Evolutionary conservation across 2,888 invertebrate species (phyloP).

Genomic region (Meganola albula): DNA sequence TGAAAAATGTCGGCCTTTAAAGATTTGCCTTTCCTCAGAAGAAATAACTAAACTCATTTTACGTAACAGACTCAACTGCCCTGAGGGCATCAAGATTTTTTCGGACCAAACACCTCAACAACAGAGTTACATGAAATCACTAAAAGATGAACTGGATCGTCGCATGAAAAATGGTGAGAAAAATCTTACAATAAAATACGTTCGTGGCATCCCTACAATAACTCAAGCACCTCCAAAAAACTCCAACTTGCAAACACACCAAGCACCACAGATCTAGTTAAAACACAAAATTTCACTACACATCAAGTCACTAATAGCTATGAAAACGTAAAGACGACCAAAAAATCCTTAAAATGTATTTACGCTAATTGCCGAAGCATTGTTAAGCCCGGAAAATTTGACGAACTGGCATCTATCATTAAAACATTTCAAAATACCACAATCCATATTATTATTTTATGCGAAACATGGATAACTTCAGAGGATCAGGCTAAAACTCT

Average conservation of each 20-base stretch:
- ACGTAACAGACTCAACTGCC: background rate
- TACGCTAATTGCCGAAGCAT: background rate
- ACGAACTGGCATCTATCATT: background rate
- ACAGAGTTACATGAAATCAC: background rate
- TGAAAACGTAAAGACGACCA: background rate
- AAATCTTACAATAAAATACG: background rate
- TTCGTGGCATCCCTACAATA: constrained; percentile 3
- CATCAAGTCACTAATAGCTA: background rate
- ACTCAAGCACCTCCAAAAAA: background rate
- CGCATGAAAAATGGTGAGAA: background rate
- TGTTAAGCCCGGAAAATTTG: background rate
- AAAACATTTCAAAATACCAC: too few species aligned
- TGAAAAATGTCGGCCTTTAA: background rate
- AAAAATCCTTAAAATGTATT: constrained; percentile 1
- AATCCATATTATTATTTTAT: background rate
- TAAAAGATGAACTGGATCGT: constrained; percentile 1
- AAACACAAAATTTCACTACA: background rate
- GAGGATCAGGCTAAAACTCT: background rate
- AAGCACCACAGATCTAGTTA: background rate
- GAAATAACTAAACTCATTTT: background rate
- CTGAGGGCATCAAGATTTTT: background rate
- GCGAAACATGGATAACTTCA: constrained; percentile 1
- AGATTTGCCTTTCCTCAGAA: background rate
- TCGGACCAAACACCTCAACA: constrained; percentile 1
- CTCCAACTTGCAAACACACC: background rate